Percentiles rank a stretch among this genome's conserved stretches.
Conservation (phyloP, 2,888 invertebrate genomes). For the Polydrusus tereticollis region DNA sequence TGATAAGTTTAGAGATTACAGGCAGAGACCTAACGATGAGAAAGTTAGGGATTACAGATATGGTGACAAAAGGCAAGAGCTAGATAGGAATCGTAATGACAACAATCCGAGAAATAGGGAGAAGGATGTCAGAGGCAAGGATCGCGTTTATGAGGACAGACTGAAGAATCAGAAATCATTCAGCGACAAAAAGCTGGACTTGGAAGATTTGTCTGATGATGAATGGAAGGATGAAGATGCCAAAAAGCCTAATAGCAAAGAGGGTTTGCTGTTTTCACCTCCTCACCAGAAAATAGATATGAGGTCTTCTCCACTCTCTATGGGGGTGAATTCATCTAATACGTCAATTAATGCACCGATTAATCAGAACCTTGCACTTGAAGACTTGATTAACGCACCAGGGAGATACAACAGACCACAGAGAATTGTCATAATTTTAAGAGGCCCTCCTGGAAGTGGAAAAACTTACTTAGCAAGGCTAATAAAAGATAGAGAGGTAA, state of each 20-base stretch:
- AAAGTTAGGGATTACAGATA: conserved; percentile 2
- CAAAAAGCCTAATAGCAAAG: conserved; percentile 7
- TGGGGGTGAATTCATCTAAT: conserved; percentile 47
- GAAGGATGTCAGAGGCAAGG: conserved; percentile 1
- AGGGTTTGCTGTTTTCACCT: conserved; percentile 9
- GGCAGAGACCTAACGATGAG: neutral
- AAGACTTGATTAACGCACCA: conserved; percentile 86
- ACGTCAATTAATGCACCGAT: conserved; percentile 26
- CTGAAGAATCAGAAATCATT: neutral
- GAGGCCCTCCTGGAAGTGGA: conserved; percentile 95
- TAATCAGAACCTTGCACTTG: conserved; percentile 69
- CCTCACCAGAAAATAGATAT: conserved; percentile 15
- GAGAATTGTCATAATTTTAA: conserved; percentile 86
- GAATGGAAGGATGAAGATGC: conserved; percentile 36
- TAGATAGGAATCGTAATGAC: conserved; percentile 8
- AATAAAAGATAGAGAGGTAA: conserved; percentile 83
- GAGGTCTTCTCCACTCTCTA: conserved; percentile 13
- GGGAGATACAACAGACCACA: conserved; percentile 84
- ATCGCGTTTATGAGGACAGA: conserved; percentile 2
- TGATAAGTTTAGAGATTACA: conserved; percentile 2
- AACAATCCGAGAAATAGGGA: neutral
- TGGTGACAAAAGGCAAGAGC: no score
- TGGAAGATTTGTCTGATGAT: conserved; percentile 47
- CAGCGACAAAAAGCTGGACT: conserved; percentile 27
- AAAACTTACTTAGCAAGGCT: conserved; percentile 92